Evolutionary conservation across 2,113 vertebrate species (phyloP), one percentile per base, ranked within the genome.

Genomic region (Pionites leucogaster): DNA sequence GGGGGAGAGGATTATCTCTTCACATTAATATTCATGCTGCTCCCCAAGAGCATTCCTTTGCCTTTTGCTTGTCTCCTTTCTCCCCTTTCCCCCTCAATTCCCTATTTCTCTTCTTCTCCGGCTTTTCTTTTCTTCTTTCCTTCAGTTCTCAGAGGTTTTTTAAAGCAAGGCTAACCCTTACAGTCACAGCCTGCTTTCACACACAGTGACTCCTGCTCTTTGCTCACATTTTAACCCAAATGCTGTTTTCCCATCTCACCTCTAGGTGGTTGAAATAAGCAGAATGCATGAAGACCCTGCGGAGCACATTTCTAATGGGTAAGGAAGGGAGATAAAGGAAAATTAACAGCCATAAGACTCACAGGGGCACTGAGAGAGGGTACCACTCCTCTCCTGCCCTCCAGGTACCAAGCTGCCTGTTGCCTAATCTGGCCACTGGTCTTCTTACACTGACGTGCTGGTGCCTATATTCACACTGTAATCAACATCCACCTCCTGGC

Each of bases 401-500:
- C 62, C 35, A 9, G 63, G 59, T 75, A 68, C 47, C 10, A 35
- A 86, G 37, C 7, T 52, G 67, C 31, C 41, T 50, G 19, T 42
- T 83, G 72, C 31, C 25, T 57, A 62, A 49, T 57, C 53, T 14
- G 5, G 37, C 0, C 0, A 12, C 33, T 29, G 55, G 35, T 39
- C 3, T 93, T 89, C 3, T 93, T 86, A 42, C 31, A 10, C 29
- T 49, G 64, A 65, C 74, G 33, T 91, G 86, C 55, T 3, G 22
- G 60, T 81, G 67, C 60, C 62, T 93, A 10, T 69, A 82, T 42
- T 88, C 78, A 78, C 57, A 16, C 33, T 50, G 64, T 75, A 96
- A 95, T 95, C 91, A 92, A 44, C 84, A 96, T 86, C 70, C 79
- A 69, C 52, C 86, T 90, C 86, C 86, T 85, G 86, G 82, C 65